These are phyloP conservation scores for Homalodisca vitripennis DNA, from an alignment of 1,140 invertebrate species.

Conservation along the genomic window DNA sequence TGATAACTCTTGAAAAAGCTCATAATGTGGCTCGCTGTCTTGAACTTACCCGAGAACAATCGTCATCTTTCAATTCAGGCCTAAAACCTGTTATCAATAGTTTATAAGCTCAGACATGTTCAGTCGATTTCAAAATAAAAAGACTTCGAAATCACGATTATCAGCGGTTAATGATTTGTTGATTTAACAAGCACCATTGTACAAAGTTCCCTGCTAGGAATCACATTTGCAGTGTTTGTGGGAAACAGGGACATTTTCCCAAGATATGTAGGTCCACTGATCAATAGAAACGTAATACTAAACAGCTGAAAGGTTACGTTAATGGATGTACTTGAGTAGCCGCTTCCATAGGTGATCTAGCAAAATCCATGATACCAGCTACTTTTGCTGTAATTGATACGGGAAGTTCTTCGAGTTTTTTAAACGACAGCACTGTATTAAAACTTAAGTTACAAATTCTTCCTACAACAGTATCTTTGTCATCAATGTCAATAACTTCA, in stretches of 20 bases:
- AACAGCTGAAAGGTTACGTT: background rate
- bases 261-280: background rate
- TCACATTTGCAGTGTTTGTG: background rate
- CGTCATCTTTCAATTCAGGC: too few relatives aligned
- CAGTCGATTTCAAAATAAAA: too few relatives aligned
- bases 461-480: conserved; percentile 62
- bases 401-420: background rate
- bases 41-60: too few relatives aligned
- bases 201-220: too few relatives aligned
- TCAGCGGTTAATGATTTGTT: too few relatives aligned
- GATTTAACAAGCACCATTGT: too few relatives aligned
- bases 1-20: too few relatives aligned
- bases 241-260: background rate
- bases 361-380: background rate
- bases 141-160: too few relatives aligned
- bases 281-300: background rate
- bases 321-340: background rate
- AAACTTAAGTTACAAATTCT: background rate
- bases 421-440: background rate
- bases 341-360: background rate
- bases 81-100: too few relatives aligned
- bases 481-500: background rate
- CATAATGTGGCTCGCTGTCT: too few relatives aligned
- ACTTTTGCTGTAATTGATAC: background rate
- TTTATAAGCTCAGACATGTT: too few relatives aligned